Conservation (phyloP, 2,113 vertebrate species). For the Melanerpes aurifrons region DNA sequence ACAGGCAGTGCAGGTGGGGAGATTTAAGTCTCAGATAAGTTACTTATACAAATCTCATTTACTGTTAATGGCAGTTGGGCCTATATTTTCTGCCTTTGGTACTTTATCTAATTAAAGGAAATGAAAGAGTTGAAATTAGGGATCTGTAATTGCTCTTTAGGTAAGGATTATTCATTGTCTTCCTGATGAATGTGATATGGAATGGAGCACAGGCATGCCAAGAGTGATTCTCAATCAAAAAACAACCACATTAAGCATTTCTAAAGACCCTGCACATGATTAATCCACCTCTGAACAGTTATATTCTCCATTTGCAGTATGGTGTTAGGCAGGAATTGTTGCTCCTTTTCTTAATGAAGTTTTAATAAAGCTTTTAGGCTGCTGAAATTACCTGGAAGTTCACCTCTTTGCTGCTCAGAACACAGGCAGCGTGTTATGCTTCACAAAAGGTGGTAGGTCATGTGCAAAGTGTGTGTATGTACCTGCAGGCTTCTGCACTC, state of each 20-base stretch:
- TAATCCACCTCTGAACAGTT: background rate
- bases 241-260: background rate
- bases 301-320: background rate
- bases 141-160: conserved; percentile 24
- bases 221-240: background rate
- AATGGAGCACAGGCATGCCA: background rate
- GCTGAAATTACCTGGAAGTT: background rate
- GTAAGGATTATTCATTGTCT: conserved; percentile 34
- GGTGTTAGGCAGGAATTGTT: background rate
- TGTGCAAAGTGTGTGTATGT: accelerated
- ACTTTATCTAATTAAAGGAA: conserved; percentile 7
- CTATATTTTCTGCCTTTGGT: background rate
- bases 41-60: background rate
- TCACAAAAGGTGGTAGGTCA: accelerated
- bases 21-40: background rate
- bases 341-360: background rate
- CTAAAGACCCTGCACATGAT: background rate
- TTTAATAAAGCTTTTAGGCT: conserved; percentile 12
- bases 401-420: background rate
- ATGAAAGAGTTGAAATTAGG: conserved; percentile 6
- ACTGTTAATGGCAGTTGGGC: background rate
- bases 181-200: background rate
- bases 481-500: no score
- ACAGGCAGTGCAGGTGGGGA: background rate
- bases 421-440: background rate